phyloP scores from a whole-genome alignment of 2,113 vertebrate genomes.

The Pithys albifrons region DNA sequence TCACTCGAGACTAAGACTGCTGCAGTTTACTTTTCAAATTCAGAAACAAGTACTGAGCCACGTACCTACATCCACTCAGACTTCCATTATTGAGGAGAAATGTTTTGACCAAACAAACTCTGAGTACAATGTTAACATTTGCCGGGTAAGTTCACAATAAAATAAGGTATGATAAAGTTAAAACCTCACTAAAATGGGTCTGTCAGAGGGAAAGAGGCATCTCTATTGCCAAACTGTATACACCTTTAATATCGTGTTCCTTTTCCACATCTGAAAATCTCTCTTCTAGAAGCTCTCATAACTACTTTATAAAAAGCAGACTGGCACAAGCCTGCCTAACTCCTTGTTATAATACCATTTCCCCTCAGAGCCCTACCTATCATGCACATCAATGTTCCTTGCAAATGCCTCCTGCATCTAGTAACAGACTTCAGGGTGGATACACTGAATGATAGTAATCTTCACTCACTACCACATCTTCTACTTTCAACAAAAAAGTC shows the following conservation, averaged over 20 bases:
- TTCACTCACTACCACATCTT: not conserved
- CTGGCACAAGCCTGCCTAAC: not conserved
- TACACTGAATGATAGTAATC: not conserved
- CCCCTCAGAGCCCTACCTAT: not conserved
- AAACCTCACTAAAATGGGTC: not conserved
- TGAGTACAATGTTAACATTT: not conserved
- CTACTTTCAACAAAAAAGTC: not conserved
- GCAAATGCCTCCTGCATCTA: not conserved
- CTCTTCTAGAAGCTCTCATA: not conserved
- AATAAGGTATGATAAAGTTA: not conserved
- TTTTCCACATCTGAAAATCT: not conserved
- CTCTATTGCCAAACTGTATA: not conserved
- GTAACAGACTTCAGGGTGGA: not conserved
- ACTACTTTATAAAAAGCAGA: not conserved
- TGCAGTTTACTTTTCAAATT: not conserved
- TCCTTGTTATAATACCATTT: not conserved
- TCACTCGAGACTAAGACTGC: not conserved
- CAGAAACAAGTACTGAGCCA: not conserved
- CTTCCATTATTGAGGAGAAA: not conserved
- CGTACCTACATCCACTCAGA: accelerated
- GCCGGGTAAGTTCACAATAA: not conserved
- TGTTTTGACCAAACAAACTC: not conserved
- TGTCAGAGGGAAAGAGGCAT: not conserved
- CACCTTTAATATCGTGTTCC: not conserved
- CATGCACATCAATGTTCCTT: not conserved